Conservation (phyloP, 2,113 vertebrate species). For the Halichoeres trimaculatus region DNA sequence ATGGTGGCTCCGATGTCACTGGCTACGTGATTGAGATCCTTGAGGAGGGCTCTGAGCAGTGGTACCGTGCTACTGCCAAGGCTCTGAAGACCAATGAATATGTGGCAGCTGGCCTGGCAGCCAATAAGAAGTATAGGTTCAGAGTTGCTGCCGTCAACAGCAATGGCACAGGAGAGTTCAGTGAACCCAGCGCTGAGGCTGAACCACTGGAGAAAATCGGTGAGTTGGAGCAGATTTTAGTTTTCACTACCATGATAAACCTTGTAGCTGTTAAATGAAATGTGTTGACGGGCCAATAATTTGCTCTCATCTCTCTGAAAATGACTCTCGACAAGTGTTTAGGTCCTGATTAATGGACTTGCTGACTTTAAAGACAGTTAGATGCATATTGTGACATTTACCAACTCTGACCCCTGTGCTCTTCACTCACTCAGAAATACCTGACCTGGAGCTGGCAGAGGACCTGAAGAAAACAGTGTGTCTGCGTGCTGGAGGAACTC, state of each 20-base stretch:
- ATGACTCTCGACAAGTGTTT: no score
- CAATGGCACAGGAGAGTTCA: constrained; percentile 95
- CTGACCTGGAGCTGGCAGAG: constrained; percentile 94
- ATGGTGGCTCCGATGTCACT: constrained; percentile 91
- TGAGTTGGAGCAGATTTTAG: constrained; percentile 70
- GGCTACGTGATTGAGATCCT: constrained; percentile 96
- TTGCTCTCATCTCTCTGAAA: no score
- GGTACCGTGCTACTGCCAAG: constrained; percentile 91
- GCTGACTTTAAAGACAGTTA: neutral
- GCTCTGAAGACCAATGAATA: constrained; percentile 88
- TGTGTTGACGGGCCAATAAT: no score
- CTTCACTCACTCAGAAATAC: constrained; percentile 86
- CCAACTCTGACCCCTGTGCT: neutral
- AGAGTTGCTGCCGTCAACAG: constrained; percentile 92
- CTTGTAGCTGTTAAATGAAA: no score
- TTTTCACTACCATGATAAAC: no score
- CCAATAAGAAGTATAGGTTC: constrained; percentile 92
- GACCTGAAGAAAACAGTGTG: constrained; percentile 96
- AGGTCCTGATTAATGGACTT: no score
- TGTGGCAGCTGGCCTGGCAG: constrained; percentile 88
- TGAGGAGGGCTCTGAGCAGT: constrained; percentile 92
- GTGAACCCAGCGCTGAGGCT: constrained; percentile 88
- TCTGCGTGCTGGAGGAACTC: constrained; percentile 90
- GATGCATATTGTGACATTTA: neutral
- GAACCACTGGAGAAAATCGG: constrained; percentile 93